Base-by-base conservation (phyloP, 2,113 vertebrate species). In the Myotis brandtii region DNA sequence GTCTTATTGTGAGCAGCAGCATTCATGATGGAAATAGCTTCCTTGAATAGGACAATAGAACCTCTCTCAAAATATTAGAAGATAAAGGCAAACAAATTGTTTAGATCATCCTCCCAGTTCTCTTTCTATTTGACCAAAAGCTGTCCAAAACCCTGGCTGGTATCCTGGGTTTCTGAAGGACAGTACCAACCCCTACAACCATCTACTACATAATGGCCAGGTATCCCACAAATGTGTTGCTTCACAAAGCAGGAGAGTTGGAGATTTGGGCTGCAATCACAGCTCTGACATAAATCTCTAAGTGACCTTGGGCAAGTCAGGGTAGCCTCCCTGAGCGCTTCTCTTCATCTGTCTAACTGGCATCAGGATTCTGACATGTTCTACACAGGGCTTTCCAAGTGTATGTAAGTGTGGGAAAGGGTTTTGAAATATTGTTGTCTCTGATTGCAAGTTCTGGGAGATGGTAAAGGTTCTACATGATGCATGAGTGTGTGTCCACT, bases 21-120 rank as follows among this genome's bases (percentile, higher is more conserved):
- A 91, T 80, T 90, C 75, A 64, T 94, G 56, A 94, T 46, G 30
- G 77, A 86, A 96, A 88, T 70, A 89, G 27, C 4, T 59, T 96
- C 37, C 52, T 92, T 76, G 16, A 20, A 6, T 46, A 89, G 23
- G 32, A 86, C 54, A 91, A 80, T 43, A 59, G 91, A 84, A 80
- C 37, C 27, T 72, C 40, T 84, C 46, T 72, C n/a, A 50, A 54
- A 90, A 84, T 66, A 85, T 43, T 30, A 86, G 80, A 93, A 86
- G 14, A 86, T 37, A 83, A 77, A 80, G 23, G 62, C 52, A 69
- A 79, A 86, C 50, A 54, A 75, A 88, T 40, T 91, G 9, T 88
- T 88, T 73, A 72, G 27, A 27, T 40, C 48, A 23, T 43, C 50
- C 37, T 89, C 50, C 25, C 34, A 59, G 48, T 91, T 95, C 92